These are phyloP conservation scores for Anabacerthia variegaticeps DNA, from an alignment of 2,797 vertebrate genomes.

Conservation along the genomic window DNA sequence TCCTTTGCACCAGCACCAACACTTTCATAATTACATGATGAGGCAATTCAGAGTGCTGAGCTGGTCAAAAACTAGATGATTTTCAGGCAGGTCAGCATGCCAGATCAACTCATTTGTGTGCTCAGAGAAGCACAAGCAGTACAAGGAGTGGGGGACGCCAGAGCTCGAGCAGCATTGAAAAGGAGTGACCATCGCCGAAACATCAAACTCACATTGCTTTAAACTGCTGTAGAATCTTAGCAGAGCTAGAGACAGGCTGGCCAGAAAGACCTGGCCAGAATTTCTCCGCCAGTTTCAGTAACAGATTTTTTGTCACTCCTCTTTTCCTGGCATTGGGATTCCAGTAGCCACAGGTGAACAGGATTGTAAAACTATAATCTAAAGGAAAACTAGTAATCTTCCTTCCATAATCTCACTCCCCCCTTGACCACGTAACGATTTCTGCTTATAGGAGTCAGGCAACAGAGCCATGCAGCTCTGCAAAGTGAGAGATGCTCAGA, in stretches of 20 bases:
- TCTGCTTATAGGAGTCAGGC: background rate
- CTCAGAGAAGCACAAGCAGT: background rate
- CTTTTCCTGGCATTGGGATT: background rate
- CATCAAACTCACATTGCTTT: background rate
- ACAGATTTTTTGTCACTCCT: background rate
- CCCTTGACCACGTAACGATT: background rate
- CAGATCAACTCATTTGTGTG: too few species aligned
- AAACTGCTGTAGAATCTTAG: background rate
- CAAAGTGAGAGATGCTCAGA: background rate
- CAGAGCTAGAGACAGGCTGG: background rate
- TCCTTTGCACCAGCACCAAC: background rate
- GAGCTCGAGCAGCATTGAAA: fast-evolving
- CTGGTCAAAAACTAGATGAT: background rate
- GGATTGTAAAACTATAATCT: background rate
- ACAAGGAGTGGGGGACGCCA: fast-evolving
- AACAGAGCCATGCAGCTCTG: fast-evolving
- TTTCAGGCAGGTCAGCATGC: background rate
- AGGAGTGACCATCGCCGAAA: background rate
- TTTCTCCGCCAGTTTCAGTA: background rate
- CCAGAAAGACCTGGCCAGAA: background rate
- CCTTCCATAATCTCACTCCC: background rate
- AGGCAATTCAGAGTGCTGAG: background rate
- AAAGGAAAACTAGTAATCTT: background rate
- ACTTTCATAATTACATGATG: background rate
- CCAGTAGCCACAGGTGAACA: background rate